Evolutionary conservation across 37 sponge, comb jelly and placozoan species (phyloP).

Genomic region (Chondrosia reniformis): DNA sequence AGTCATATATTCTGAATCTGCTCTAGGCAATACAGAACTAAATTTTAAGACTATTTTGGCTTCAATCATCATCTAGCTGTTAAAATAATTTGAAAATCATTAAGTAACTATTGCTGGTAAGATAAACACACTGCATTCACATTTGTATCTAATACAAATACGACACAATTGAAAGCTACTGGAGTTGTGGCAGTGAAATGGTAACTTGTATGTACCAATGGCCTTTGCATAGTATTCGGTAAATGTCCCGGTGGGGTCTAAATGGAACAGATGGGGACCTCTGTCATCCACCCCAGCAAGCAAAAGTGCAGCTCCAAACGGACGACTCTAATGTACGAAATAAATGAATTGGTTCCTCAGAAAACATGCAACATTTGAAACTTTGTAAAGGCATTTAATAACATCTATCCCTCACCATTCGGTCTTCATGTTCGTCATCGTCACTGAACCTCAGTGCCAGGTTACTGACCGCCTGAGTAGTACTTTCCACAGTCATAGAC

Average conservation of each 20-base stretch:
- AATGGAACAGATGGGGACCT: slow-evolving; percentile 81
- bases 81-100: no score
- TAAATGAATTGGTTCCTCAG: background rate
- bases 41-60: no score
- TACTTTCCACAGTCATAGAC: slow-evolving; percentile 90
- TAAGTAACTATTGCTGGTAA: no score
- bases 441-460: slow-evolving; percentile 93
- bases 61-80: no score
- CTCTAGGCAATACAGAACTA: no score
- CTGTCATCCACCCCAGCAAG: slow-evolving; percentile 92
- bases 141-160: no score
- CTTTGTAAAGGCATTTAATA: background rate
- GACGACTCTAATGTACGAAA: slow-evolving; percentile 65
- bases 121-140: no score
- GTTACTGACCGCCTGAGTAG: slow-evolving; percentile 90
- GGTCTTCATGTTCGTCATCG: slow-evolving; percentile 62
- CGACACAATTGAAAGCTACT: background rate
- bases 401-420: slow-evolving; percentile 54
- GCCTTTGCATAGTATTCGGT: slow-evolving; percentile 90
- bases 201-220: slow-evolving; percentile 81
- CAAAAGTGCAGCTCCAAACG: slow-evolving; percentile 96
- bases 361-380: background rate
- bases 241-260: slow-evolving; percentile 92
- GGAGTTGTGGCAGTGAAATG: background rate
- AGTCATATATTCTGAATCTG: no score